These are phyloP conservation scores for Malaclemys terrapin DNA, from an alignment of 2,113 vertebrate genomes.

Conservation along the genomic window DNA sequence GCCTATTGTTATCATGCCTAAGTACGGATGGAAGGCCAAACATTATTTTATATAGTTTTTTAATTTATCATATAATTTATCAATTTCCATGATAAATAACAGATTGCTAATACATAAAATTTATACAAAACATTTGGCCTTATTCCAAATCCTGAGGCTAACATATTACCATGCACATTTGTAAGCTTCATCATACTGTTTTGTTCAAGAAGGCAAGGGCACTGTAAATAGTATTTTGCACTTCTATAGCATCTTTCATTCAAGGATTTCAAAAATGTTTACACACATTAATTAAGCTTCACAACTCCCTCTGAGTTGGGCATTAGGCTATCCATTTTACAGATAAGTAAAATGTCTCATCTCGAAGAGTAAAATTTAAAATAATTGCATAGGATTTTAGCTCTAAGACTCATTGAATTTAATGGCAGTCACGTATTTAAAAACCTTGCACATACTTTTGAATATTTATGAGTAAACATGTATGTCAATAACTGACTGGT, in stretches of 20 bases:
- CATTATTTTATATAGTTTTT: neutral
- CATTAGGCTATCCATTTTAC: rapidly evolving
- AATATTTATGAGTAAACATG: neutral
- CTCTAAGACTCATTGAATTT: neutral
- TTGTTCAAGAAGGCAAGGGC: neutral
- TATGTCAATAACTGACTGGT: neutral
- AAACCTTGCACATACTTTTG: rapidly evolving
- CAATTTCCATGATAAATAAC: neutral
- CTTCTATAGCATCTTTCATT: neutral
- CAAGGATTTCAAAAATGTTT: neutral
- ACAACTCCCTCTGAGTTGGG: neutral
- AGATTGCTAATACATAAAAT: neutral
- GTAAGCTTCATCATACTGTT: neutral
- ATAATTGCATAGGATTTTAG: neutral
- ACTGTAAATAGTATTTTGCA: neutral
- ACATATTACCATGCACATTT: neutral
- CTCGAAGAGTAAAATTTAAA: neutral
- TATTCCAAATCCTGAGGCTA: neutral
- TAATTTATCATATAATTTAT: no score
- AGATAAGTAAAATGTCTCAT: neutral
- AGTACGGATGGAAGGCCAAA: neutral
- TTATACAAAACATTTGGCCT: neutral
- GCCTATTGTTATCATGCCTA: neutral
- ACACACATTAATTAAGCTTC: neutral
- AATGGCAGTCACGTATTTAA: neutral